A percentile compares a stretch with the other conserved stretches of the same genome.
phyloP scores from a whole-genome alignment of 2,113 vertebrate genomes.

The Nycticebus coucang region DNA sequence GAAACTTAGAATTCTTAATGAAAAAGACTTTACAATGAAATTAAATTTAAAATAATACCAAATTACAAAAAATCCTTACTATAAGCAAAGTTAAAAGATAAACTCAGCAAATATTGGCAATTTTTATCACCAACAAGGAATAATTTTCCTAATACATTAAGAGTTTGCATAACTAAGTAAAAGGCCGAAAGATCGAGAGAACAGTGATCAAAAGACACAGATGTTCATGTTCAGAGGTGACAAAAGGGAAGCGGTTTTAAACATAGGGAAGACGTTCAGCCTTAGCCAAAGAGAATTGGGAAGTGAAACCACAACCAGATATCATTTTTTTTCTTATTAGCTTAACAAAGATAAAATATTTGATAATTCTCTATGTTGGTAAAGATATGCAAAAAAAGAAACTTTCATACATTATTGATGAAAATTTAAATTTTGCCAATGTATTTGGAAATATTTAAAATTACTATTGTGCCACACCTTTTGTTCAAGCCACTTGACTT shows the following conservation, averaged over 20 bases:
- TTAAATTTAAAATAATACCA: neutral
- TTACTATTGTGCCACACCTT: neutral
- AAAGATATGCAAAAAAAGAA: neutral
- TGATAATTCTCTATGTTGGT: neutral
- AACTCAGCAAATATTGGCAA: neutral
- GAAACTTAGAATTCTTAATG: neutral
- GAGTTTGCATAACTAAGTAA: neutral
- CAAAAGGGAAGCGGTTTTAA: neutral
- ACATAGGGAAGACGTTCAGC: neutral
- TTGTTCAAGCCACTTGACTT: neutral
- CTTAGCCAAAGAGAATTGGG: neutral
- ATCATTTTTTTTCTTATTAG: neutral
- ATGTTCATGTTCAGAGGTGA: neutral
- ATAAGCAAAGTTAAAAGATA: neutral
- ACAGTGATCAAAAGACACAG: neutral
- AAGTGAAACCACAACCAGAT: neutral
- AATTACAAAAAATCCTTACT: neutral
- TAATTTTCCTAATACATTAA: neutral
- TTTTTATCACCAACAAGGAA: neutral
- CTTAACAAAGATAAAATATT: neutral
- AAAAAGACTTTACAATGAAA: neutral
- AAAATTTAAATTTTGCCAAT: neutral
- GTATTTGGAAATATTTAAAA: neutral
- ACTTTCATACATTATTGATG: neutral
- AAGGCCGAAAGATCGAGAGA: neutral